phyloP scores from a whole-genome alignment of 2,797 vertebrate species.

The Vultur gryphus region DNA sequence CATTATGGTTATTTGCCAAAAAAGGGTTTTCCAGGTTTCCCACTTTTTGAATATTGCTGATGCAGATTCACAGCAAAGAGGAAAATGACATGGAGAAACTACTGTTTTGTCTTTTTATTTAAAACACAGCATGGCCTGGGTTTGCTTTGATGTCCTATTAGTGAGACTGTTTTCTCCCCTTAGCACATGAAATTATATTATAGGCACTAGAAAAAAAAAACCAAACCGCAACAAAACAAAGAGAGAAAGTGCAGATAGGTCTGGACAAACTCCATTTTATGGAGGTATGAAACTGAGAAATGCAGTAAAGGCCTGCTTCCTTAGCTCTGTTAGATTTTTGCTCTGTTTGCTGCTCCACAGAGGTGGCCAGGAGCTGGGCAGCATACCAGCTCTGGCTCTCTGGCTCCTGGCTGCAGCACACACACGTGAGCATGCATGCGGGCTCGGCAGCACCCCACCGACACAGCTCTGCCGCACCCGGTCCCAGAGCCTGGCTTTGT shows the following conservation, averaged over 20 bases:
- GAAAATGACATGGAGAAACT: background rate
- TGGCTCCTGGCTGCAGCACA: background rate
- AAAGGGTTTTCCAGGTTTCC: background rate
- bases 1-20: background rate
- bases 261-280: background rate
- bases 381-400: background rate
- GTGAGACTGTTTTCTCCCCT: background rate
- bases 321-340: background rate
- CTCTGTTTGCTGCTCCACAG: background rate
- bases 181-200: background rate
- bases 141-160: background rate
- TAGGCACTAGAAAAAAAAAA: too few species aligned
- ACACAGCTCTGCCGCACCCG: rapidly evolving
- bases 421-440: rapidly evolving
- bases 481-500: background rate
- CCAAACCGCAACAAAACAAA: background rate
- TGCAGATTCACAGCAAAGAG: background rate
- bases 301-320: background rate
- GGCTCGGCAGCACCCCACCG: background rate
- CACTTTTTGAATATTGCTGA: background rate
- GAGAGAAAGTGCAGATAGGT: background rate
- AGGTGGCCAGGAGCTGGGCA: background rate
- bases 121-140: background rate
- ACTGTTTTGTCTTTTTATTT: background rate
- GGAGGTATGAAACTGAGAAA: background rate